Evolutionary conservation across 2,797 vertebrate genomes (phyloP).

Genomic region (Pyrrhura leucotis): DNA sequence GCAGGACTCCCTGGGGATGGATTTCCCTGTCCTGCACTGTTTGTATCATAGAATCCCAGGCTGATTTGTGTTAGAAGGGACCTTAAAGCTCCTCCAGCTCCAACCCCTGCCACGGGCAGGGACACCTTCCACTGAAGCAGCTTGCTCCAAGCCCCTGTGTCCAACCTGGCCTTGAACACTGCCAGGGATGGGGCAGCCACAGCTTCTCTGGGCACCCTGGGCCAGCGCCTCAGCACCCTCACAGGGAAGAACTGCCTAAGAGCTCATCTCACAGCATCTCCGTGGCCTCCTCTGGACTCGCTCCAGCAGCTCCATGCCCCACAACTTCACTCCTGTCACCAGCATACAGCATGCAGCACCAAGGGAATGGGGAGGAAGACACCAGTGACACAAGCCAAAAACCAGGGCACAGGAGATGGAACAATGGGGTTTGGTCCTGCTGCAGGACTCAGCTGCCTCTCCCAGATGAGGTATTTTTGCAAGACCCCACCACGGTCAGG

Average conservation of each 20-base stretch:
- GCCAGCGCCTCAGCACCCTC: too few species aligned
- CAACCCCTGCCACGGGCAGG: not conserved
- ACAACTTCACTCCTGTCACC: not conserved
- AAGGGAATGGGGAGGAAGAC: not conserved
- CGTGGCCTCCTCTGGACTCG: too few species aligned
- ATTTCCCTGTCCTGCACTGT: not conserved
- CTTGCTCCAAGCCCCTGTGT: too few species aligned
- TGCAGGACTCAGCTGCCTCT: not conserved
- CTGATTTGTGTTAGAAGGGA: not conserved
- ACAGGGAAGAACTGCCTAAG: too few species aligned
- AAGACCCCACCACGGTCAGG: not conserved
- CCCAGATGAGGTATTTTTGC: not conserved
- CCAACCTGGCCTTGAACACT: too few species aligned
- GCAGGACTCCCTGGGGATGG: not conserved
- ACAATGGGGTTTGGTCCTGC: accelerated
- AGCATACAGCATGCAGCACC: not conserved
- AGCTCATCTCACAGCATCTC: too few species aligned
- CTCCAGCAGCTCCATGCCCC: not conserved
- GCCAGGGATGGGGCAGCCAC: too few species aligned
- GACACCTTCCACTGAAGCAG: not conserved
- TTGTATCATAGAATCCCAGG: not conserved
- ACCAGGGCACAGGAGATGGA: not conserved
- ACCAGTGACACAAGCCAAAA: not conserved
- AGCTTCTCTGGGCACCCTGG: too few species aligned
- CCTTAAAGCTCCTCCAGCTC: not conserved